Percentiles rank a stretch among this genome's conserved stretches.
These are phyloP conservation scores for Agrypnus murinus DNA, from an alignment of 2,888 invertebrate genomes.

Conservation along the genomic window DNA sequence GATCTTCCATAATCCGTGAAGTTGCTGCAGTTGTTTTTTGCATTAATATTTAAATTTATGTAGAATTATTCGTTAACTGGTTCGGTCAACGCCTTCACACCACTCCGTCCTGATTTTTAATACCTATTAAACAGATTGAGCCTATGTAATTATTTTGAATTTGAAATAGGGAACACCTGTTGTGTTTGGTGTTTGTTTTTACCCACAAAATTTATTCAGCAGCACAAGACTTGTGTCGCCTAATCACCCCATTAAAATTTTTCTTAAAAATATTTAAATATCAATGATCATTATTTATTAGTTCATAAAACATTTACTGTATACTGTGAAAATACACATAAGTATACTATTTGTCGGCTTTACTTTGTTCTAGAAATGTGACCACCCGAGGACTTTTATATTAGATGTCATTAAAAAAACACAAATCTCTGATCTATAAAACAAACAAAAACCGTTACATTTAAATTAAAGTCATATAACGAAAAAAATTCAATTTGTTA, in stretches of 20 bases:
- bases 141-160: conserved; percentile 58
- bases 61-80: conserved; percentile 63
- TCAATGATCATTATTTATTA: conserved; percentile 21
- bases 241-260: conserved; percentile 16
- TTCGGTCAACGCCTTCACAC: conserved; percentile 62
- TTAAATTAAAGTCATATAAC: conserved; percentile 5
- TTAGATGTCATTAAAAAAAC: background rate
- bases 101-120: conserved; percentile 60
- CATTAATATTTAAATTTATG: conserved; percentile 64
- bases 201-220: conserved; percentile 23
- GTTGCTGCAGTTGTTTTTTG: conserved; percentile 55
- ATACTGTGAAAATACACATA: background rate
- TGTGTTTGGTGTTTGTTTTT: conserved; percentile 42
- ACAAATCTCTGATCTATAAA: conserved; percentile 1
- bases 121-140: conserved; percentile 59
- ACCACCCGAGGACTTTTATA: conserved; percentile 14
- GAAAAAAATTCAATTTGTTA: background rate
- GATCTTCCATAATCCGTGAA: conserved; percentile 58
- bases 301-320: conserved; percentile 2
- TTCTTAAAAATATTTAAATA: conserved; percentile 15
- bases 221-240: conserved; percentile 25
- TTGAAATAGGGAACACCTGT: conserved; percentile 53
- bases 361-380: background rate
- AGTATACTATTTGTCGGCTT: conserved; percentile 21
- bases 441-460: conserved; percentile 1